A percentile compares a stretch with the other conserved stretches of the same genome.
Conservation (phyloP, 2,113 vertebrate genomes). For the Indicator maculatus region DNA sequence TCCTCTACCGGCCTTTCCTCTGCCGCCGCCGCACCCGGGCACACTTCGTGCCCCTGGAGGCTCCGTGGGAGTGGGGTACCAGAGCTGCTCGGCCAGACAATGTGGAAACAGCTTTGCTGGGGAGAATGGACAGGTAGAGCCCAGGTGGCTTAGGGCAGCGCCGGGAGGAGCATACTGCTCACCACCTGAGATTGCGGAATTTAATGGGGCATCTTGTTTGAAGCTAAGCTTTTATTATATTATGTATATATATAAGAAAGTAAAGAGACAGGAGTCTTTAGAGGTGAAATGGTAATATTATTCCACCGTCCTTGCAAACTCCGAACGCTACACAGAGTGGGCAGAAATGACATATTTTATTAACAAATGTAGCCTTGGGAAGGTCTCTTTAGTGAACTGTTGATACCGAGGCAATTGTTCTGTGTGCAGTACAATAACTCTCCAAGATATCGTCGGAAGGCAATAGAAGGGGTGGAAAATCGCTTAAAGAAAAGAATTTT, state of each 20-base stretch:
- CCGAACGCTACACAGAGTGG: neutral
- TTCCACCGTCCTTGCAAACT: neutral
- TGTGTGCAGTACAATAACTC: neutral
- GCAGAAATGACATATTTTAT: neutral
- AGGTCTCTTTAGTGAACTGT: neutral
- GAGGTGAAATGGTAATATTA: neutral
- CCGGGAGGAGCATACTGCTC: neutral
- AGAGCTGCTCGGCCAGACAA: neutral
- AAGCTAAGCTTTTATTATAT: neutral
- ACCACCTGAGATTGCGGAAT: neutral
- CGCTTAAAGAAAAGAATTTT: neutral
- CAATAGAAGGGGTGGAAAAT: neutral
- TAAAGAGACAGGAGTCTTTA: neutral
- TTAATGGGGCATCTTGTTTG: neutral
- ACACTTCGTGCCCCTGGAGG: neutral
- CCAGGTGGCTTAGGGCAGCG: neutral
- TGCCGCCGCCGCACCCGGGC: neutral
- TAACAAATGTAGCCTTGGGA: neutral
- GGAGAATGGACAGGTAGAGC: neutral
- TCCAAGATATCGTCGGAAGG: neutral
- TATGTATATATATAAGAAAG: neutral
- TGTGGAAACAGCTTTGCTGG: neutral
- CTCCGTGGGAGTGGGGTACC: neutral
- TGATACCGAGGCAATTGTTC: neutral
- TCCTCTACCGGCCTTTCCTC: conserved; percentile 50